These are phyloP conservation scores for Poecilia latipinna DNA, from an alignment of 2,113 vertebrate genomes.

Conservation along the genomic window DNA sequence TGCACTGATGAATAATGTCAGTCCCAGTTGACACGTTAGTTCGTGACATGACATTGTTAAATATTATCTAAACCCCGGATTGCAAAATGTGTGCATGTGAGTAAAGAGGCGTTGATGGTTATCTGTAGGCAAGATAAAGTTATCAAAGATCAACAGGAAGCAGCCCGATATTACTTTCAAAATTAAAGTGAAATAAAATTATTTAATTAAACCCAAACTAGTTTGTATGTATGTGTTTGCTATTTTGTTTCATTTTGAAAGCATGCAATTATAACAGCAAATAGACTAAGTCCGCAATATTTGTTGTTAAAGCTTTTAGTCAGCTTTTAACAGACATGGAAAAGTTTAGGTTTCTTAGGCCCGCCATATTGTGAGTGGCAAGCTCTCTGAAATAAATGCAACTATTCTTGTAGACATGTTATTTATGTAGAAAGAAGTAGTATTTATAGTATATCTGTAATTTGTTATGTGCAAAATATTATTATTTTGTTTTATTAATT, in stretches of 20 bases:
- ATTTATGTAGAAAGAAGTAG: too few relatives aligned
- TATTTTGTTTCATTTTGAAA: not conserved
- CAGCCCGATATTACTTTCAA: not conserved
- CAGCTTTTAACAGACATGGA: not conserved
- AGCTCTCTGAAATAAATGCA: not conserved
- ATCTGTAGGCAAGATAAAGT: not conserved
- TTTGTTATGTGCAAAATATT: too few relatives aligned
- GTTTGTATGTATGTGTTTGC: not conserved
- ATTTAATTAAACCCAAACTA: not conserved
- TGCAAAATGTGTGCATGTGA: conserved; percentile 8
- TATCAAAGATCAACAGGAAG: not conserved
- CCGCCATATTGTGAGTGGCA: not conserved
- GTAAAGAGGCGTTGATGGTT: not conserved
- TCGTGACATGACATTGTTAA: conserved; percentile 6
- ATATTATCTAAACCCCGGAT: not conserved
- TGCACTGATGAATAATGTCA: not conserved
- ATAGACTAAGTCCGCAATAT: not conserved
- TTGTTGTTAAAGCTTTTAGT: not conserved
- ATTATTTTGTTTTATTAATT: too few relatives aligned
- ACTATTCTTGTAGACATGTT: too few relatives aligned
- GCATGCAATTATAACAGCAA: not conserved
- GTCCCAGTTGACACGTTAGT: not conserved
- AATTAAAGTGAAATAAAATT: conserved; percentile 14
- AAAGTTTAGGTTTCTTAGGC: not conserved
- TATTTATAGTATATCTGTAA: too few relatives aligned